These are phyloP conservation scores for Dastarcus helophoroides DNA, from an alignment of 2,888 invertebrate genomes.

Conservation along the genomic window DNA sequence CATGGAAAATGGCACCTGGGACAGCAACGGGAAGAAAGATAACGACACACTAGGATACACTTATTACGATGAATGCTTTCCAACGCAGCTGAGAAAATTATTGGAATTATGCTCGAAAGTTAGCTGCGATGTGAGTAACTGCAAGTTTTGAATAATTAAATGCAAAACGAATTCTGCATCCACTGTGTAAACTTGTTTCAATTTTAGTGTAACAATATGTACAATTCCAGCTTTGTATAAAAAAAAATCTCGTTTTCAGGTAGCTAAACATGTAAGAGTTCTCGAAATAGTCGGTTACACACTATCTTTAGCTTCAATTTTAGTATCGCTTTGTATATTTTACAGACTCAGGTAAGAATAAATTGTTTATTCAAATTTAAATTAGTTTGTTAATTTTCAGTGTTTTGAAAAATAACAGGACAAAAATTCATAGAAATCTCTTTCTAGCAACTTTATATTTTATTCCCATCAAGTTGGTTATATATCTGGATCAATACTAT, in stretches of 20 bases:
- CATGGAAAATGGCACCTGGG: constrained; percentile 53
- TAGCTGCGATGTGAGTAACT: too few species aligned
- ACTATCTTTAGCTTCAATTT: constrained; percentile 62
- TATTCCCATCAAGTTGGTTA: constrained; percentile 56
- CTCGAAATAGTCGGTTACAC: constrained; percentile 76
- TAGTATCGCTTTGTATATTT: constrained; percentile 70
- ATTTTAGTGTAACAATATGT: too few species aligned
- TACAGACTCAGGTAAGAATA: constrained; percentile 61
- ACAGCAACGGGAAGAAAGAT: constrained; percentile 37
- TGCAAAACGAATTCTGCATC: too few species aligned
- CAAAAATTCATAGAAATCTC: constrained; percentile 75
- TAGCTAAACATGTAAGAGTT: constrained; percentile 58
- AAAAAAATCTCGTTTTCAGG: too few species aligned
- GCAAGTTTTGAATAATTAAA: too few species aligned
- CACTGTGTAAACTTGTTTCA: too few species aligned
- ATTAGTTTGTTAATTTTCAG: constrained; percentile 36
- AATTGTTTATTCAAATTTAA: constrained; percentile 5
- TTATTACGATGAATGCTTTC: constrained; percentile 62
- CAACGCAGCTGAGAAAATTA: too few species aligned
- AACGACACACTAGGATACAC: constrained; percentile 59
- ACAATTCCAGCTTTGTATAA: too few species aligned
- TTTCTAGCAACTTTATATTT: constrained; percentile 73
- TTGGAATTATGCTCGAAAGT: too few species aligned
- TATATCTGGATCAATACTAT: constrained; percentile 74
- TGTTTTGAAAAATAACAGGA: constrained; percentile 67